Conservation (phyloP, 2,888 invertebrate species). For the Endotricha flammealis region DNA sequence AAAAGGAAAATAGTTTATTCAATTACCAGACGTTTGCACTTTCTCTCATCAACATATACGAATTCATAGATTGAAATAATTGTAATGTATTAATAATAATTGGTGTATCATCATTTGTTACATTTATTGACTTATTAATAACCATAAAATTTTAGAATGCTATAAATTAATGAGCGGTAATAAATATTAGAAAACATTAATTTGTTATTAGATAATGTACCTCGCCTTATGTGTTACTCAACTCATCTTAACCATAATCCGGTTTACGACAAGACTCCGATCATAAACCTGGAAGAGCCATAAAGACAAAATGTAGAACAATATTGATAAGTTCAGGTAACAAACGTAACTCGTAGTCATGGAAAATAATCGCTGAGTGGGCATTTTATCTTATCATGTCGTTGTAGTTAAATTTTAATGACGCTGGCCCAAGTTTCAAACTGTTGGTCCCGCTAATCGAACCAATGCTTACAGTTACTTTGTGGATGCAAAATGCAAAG, state of each 20-base stretch:
- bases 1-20: too few relatives aligned
- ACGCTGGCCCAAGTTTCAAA: constrained; percentile 34
- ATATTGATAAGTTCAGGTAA: background rate
- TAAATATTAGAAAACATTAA: constrained; percentile 5
- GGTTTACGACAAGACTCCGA: constrained; percentile 1
- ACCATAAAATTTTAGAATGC: background rate
- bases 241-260: background rate
- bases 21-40: too few relatives aligned
- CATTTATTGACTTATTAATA: too few relatives aligned
- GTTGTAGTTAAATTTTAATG: constrained; percentile 62
- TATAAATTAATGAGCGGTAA: background rate
- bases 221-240: constrained; percentile 3
- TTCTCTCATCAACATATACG: too few relatives aligned
- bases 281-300: background rate
- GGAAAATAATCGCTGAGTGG: constrained; percentile 26
- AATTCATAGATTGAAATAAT: too few relatives aligned
- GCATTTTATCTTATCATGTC: constrained; percentile 47
- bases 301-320: constrained; percentile 1
- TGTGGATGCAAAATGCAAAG: constrained; percentile 41
- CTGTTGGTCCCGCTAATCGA: constrained; percentile 49
- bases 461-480: constrained; percentile 46
- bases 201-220: constrained; percentile 2
- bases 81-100: too few relatives aligned
- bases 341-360: constrained; percentile 19
- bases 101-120: too few relatives aligned